Percentiles rank a stretch among this genome's conserved stretches.
phyloP scores from a whole-genome alignment of 2,888 invertebrate species.

The Agrypnus murinus region DNA sequence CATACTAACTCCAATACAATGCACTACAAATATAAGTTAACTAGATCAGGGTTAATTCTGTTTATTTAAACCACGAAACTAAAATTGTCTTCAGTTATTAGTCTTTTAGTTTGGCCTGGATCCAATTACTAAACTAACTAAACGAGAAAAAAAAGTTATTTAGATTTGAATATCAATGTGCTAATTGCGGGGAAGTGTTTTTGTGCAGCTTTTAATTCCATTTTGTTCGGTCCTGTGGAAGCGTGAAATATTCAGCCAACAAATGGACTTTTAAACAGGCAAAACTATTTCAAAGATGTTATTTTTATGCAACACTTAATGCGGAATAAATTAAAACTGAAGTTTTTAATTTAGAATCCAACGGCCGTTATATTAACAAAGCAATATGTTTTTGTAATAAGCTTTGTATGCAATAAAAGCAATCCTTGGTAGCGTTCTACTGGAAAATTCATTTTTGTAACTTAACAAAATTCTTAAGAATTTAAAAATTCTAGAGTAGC shows the following conservation, averaged over 20 bases:
- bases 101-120: constrained; percentile 20
- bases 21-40: constrained; percentile 26
- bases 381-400: too few relatives aligned
- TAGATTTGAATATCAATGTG: constrained; percentile 14
- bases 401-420: too few relatives aligned
- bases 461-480: too few relatives aligned
- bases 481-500: too few relatives aligned
- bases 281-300: too few relatives aligned
- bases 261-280: constrained; percentile 6
- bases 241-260: constrained; percentile 6
- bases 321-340: too few relatives aligned
- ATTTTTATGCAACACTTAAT: too few relatives aligned
- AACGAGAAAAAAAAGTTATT: constrained; percentile 1
- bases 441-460: too few relatives aligned
- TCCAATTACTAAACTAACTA: constrained; percentile 22
- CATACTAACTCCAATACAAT: too few relatives aligned
- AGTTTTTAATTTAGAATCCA: too few relatives aligned
- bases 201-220: neutral
- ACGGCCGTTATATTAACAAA: too few relatives aligned
- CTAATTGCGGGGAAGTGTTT: constrained; percentile 14
- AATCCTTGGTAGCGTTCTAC: too few relatives aligned
- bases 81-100: neutral
- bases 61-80: constrained; percentile 31
- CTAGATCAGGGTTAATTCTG: constrained; percentile 38
- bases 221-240: neutral